Base-by-base conservation (phyloP, 2,888 invertebrate species). In the Tipula unca region DNA sequence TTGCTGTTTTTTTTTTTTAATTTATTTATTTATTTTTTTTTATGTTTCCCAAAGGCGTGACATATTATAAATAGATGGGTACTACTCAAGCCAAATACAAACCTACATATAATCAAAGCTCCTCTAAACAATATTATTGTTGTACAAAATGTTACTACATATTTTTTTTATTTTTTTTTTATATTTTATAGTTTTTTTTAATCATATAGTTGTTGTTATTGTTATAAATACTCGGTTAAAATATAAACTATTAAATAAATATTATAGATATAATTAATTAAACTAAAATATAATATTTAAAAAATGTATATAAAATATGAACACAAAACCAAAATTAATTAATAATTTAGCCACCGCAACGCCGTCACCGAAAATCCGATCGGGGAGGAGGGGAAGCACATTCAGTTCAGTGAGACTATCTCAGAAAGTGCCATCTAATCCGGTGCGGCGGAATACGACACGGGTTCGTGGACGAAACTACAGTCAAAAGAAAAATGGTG, bases 401-500 rank as follows among this genome's bases (percentile, higher is more conserved):
- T 93, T 93, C 87, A 93, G 93, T 88, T 93, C 93, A 5, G 92
- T 93, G 89, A 90, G 93, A 42, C 89, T 93, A 6, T 92, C 93
- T 0, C 92, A 92, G 87, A 92, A 91, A 87, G 89, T 90, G 32
- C 90, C 90, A 85, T 90, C 89, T 86, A 92, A 92, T 89, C 93
- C 92, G 1, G 92, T 93, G 20, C 89, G 93, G 17, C 90, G 93
- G 83, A 93, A 93, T 87, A 93, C 93, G 8, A 93, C 93, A 3
- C 90, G 93, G 86, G 92, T 92, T 8, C 89, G 91, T 17, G 90
- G 88, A 85, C 89, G 90, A 69, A 90, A 90, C 86, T 91, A 90
- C 87, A 89, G 89, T 82, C 91, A 91, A 86, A 91, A 91, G 87
- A 90, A 91, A 89, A 25, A 13, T 13, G 69, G 25, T 69, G 25